Conservation (phyloP, 1,140 invertebrate genomes). For the Pinna nobilis region DNA sequence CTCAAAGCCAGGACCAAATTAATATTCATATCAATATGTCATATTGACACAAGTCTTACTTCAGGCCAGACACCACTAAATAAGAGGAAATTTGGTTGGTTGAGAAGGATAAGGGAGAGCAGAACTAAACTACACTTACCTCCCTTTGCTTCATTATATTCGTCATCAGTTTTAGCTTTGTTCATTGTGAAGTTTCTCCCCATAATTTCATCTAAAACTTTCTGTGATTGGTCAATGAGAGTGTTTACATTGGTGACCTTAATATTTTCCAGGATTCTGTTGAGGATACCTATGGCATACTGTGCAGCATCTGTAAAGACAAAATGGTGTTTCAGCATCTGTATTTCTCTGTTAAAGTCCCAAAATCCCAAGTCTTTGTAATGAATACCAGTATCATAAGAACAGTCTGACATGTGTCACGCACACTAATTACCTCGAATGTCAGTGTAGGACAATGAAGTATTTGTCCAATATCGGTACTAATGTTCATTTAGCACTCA, state of each 20-base stretch:
- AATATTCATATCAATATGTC: neutral
- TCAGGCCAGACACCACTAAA: too few relatives aligned
- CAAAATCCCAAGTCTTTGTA: neutral
- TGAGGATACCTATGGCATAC: conserved; percentile 54
- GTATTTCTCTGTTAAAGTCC: neutral
- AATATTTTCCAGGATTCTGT: conserved; percentile 61
- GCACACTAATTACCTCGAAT: neutral
- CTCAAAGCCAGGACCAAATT: too few relatives aligned
- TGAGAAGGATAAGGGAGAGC: neutral
- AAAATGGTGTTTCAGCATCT: neutral
- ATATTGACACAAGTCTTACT: neutral
- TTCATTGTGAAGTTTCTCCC: conserved; percentile 77
- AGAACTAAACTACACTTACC: conserved; percentile 54
- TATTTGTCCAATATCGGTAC: neutral
- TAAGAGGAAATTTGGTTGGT: too few relatives aligned
- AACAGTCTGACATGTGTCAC: neutral
- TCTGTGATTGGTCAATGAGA: conserved; percentile 83
- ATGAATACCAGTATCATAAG: neutral
- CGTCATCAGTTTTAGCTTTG: conserved; percentile 47
- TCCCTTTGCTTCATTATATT: conserved; percentile 46
- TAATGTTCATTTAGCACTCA: neutral
- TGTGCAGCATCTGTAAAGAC: conserved; percentile 56
- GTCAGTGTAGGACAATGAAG: neutral
- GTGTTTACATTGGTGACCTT: conserved; percentile 83
- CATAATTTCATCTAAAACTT: conserved; percentile 82